Percentiles rank a stretch among this genome's conserved stretches.
These are phyloP conservation scores for Lateolabrax maculatus DNA, from an alignment of 2,797 vertebrate species.

Conservation along the genomic window DNA sequence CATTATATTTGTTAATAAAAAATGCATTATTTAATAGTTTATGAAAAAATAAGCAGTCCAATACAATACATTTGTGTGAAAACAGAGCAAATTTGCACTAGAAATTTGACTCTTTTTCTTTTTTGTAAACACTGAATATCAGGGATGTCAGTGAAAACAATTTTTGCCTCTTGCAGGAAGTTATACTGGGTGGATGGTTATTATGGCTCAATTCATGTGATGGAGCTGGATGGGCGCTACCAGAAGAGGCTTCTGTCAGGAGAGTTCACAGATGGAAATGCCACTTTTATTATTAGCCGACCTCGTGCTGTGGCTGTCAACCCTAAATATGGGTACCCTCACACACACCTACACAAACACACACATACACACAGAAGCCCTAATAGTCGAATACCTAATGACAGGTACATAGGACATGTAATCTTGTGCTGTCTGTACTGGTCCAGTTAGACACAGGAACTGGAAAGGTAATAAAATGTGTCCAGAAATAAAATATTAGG, in stretches of 20 bases:
- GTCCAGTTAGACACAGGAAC: neutral
- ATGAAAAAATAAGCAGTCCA: neutral
- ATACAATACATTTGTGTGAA: neutral
- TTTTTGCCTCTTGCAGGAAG: conserved; percentile 73
- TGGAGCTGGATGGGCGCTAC: conserved; percentile 84
- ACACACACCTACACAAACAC: neutral
- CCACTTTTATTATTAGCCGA: conserved; percentile 73
- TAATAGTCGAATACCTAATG: neutral
- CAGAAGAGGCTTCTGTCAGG: conserved; percentile 80
- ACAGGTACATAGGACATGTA: neutral
- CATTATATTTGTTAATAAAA: neutral
- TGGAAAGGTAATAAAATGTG: neutral
- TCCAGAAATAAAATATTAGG: neutral
- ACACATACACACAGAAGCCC: neutral
- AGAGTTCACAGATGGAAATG: conserved; percentile 72
- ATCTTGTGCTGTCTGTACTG: neutral
- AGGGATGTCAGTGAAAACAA: neutral
- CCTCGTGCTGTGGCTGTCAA: conserved; percentile 83
- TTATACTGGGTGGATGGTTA: conserved; percentile 81
- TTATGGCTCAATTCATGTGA: conserved; percentile 80
- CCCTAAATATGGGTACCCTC: conserved; percentile 82
- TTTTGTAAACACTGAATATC: too few relatives aligned
- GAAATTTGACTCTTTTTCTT: too few relatives aligned
- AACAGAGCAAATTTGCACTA: too few relatives aligned
- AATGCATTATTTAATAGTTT: neutral